phyloP scores from a whole-genome alignment of 2,888 invertebrate species.

The Tholera decimalis region DNA sequence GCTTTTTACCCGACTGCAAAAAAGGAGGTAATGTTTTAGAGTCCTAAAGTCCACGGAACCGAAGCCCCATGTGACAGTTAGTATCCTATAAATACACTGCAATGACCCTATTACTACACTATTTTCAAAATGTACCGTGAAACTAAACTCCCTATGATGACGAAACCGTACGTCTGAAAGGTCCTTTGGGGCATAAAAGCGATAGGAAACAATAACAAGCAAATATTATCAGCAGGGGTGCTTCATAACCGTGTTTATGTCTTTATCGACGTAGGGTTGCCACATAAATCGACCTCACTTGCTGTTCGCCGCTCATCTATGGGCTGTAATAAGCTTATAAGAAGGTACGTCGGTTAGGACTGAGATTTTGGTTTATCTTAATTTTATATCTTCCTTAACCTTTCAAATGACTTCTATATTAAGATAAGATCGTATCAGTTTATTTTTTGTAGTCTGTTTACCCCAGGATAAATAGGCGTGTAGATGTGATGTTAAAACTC shows the following conservation, averaged over 20 bases:
- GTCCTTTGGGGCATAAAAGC: constrained; percentile 64
- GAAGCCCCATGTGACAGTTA: too few relatives aligned
- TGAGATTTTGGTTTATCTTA: constrained; percentile 22
- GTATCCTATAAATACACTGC: background rate
- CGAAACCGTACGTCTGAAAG: constrained; percentile 20
- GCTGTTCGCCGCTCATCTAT: constrained; percentile 50
- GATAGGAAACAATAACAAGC: constrained; percentile 77
- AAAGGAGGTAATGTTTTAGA: too few relatives aligned
- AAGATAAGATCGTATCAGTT: background rate
- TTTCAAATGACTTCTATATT: background rate
- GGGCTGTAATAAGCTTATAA: constrained; percentile 40
- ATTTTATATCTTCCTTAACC: background rate
- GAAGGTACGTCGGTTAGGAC: constrained; percentile 11
- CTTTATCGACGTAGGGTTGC: constrained; percentile 72
- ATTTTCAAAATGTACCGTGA: background rate
- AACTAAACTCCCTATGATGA: background rate
- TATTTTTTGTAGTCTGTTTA: background rate
- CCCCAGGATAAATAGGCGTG: background rate
- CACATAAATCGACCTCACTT: constrained; percentile 60
- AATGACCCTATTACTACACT: background rate
- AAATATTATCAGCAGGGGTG: constrained; percentile 77
- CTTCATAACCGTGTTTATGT: constrained; percentile 79
- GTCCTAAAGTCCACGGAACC: too few relatives aligned
- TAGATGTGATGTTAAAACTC: background rate
- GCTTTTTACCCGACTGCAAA: too few relatives aligned